Base-by-base conservation (phyloP, 1,140 invertebrate genomes). In the Drosophila truncata region DNA sequence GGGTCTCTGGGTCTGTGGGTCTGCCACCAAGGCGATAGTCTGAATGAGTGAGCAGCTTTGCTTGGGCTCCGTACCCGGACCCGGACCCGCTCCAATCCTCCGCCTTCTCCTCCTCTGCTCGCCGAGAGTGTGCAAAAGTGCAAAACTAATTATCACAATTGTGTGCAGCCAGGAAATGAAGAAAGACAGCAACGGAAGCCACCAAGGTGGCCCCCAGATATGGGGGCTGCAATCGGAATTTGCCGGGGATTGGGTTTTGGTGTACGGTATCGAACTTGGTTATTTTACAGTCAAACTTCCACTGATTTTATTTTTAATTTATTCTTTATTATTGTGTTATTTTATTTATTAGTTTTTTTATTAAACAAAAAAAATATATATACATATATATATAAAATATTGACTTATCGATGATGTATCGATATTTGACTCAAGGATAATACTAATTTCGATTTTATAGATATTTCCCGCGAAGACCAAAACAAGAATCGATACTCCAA, bases 131-230 rank as follows among this genome's bases (percentile, higher is more conserved):
- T 87, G 73, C 71, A 86, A 78, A 85, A 90, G 85, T 85, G 85
- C 85, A 90, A 90, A 90, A 90, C 85, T 90, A 90, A 90, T 90
- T 90, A 90, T 90, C 85, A 71, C 85, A 90, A 90, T 90, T 90
- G 85, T 90, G 82, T 91, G 80, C 80, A 90, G 80, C 39, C 78
- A 84, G 84, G 84, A 90, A 88, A 90, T 90, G 85, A 90, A 90
- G 85, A 90, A 76, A 85, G 86, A 90, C 85, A 88, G 85, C 81
- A 90, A 70, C 85, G 85, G 85, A 90, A 85, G 82, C 85, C 85
- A 90, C 82, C 85, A 86, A 88, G 85, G 81, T 85, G 78, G 82
- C 58, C 46, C 65, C 33, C 52, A 55, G 69, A 49, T 58, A 39
- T 60, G 63, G 76, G 63, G 72, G 77, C 33, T 52, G 47, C 60